Evolutionary conservation across 2,888 invertebrate species (phyloP).

Genomic region (Nymphalis c-album): DNA sequence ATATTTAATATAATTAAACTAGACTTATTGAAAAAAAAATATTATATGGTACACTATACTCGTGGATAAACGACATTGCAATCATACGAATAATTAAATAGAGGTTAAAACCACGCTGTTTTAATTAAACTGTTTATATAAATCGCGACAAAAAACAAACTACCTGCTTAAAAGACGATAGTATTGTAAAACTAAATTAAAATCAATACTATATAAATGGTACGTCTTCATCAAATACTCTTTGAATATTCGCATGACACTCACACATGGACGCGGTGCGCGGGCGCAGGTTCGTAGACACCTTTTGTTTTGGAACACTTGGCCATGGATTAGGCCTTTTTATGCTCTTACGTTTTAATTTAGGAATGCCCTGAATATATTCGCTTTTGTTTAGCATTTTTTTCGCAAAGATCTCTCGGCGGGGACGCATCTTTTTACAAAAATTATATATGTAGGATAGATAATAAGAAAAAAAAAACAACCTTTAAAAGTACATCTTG

Average conservation of each 20-base stretch:
- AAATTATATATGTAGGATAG: neutral
- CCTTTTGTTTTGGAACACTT: slow-evolving; percentile 64
- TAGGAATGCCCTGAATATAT: slow-evolving; percentile 34
- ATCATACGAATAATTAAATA: too few species aligned
- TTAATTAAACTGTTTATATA: too few species aligned
- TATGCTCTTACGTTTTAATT: slow-evolving; percentile 32
- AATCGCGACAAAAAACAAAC: too few species aligned
- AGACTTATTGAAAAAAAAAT: too few species aligned
- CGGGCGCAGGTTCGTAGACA: slow-evolving; percentile 55
- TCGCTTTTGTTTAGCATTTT: slow-evolving; percentile 23
- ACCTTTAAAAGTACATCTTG: too few species aligned
- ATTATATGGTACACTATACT: too few species aligned
- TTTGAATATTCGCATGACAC: slow-evolving; percentile 40
- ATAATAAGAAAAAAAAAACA: too few species aligned
- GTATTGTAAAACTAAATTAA: too few species aligned
- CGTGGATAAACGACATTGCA: too few species aligned
- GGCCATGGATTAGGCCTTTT: slow-evolving; percentile 54
- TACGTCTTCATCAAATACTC: slow-evolving; percentile 25
- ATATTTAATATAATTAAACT: too few species aligned
- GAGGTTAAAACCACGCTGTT: too few species aligned
- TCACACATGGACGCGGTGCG: slow-evolving; percentile 47
- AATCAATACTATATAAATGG: neutral
- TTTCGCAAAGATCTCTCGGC: neutral
- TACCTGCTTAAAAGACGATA: too few species aligned
- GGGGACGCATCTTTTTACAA: neutral